These are phyloP conservation scores for Pelecanoides urinatrix DNA, from an alignment of 2,113 vertebrate genomes.

Conservation along the genomic window DNA sequence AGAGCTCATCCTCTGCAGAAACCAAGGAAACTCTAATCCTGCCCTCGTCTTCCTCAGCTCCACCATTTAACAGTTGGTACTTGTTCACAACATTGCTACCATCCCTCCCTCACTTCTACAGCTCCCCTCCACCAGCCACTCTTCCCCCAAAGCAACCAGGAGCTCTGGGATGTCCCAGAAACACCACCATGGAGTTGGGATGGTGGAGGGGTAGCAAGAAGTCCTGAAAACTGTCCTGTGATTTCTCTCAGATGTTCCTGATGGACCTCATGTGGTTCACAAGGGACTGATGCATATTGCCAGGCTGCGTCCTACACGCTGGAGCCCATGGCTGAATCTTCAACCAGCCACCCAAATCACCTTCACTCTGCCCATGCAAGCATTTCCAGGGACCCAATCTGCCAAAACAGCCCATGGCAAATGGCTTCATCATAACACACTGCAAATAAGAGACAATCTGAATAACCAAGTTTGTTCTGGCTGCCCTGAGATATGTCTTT, in stretches of 20 bases:
- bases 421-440: background rate
- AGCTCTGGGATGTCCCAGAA: background rate
- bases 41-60: background rate
- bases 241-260: background rate
- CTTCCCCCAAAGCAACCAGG: background rate
- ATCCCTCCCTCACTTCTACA: background rate
- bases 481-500: fast-evolving
- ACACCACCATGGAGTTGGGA: background rate
- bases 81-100: background rate
- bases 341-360: background rate
- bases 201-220: background rate
- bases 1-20: constrained; percentile 23
- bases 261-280: fast-evolving
- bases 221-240: background rate
- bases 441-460: background rate
- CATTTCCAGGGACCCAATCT: background rate
- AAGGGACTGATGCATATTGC: background rate
- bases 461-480: background rate
- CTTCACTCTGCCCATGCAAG: background rate
- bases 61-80: background rate
- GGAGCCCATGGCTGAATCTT: background rate
- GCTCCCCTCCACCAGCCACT: background rate
- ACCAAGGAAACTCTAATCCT: constrained; percentile 11
- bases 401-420: background rate
- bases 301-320: background rate